Evolutionary conservation across 2,113 vertebrate species (phyloP).

Genomic region (Suricata suricatta): DNA sequence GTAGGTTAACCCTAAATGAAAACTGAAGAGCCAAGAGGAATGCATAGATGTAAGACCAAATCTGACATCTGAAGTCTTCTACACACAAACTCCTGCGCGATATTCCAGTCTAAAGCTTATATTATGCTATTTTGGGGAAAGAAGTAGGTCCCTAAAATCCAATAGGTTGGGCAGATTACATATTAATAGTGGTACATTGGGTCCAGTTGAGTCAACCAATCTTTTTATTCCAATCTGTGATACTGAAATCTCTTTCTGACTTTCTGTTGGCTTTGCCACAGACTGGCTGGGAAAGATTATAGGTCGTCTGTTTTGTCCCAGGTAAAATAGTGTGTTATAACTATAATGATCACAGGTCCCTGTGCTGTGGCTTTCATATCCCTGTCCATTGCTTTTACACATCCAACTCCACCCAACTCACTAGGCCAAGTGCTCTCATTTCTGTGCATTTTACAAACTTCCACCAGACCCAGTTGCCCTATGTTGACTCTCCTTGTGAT

Average conservation of each 20-base stretch:
- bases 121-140: neutral
- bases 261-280: neutral
- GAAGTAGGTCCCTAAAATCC: neutral
- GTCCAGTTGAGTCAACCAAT: neutral
- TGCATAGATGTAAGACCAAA: too few relatives aligned
- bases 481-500: slow-evolving; percentile 44
- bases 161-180: neutral
- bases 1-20: neutral
- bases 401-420: neutral
- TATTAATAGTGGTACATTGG: neutral
- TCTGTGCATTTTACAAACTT: neutral
- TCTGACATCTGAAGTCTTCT: neutral
- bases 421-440: neutral
- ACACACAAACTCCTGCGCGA: neutral
- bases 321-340: neutral
- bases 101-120: neutral
- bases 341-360: neutral
- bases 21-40: neutral
- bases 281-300: neutral
- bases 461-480: neutral
- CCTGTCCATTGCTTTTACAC: neutral
- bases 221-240: neutral
- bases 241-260: neutral
- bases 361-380: neutral
- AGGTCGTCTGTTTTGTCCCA: neutral